Conservation (phyloP, 2,113 vertebrate genomes). For the Brachypteracias leptosomus region DNA sequence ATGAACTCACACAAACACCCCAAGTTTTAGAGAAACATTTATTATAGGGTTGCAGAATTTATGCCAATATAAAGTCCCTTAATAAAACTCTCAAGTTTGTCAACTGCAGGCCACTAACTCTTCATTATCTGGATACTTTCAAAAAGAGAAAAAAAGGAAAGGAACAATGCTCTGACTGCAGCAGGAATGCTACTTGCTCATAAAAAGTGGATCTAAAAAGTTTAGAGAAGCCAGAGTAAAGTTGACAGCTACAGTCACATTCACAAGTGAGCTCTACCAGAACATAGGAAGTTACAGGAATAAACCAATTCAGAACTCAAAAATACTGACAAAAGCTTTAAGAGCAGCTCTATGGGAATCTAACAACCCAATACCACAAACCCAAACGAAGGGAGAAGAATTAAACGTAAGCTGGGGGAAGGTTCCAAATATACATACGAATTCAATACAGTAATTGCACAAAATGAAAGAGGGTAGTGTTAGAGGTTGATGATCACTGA, state of each 20-base stretch:
- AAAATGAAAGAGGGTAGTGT: conserved; percentile 64
- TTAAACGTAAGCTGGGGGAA: conserved; percentile 59
- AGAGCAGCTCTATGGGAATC: conserved; percentile 41
- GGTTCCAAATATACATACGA: conserved; percentile 74
- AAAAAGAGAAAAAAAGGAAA: not conserved
- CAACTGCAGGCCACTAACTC: conserved; percentile 59
- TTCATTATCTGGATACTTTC: conserved; percentile 44
- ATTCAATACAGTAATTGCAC: conserved; percentile 75
- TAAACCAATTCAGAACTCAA: conserved; percentile 57
- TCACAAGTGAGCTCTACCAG: conserved; percentile 54
- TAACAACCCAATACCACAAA: conserved; percentile 68
- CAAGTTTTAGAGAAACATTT: conserved; percentile 72
- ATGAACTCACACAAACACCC: conserved; percentile 41
- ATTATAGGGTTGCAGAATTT: conserved; percentile 74
- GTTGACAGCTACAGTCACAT: conserved; percentile 62
- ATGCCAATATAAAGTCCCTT: conserved; percentile 74
- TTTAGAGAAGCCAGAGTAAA: conserved; percentile 58
- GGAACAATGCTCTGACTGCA: conserved; percentile 42
- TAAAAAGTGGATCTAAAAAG: conserved; percentile 69
- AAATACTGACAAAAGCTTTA: conserved; percentile 61
- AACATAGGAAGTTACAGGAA: conserved; percentile 38
- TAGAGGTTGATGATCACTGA: conserved; percentile 53
- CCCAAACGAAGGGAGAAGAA: conserved; percentile 46
- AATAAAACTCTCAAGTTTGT: conserved; percentile 65
- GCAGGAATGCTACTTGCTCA: conserved; percentile 56